Percentiles rank a stretch among this genome's conserved stretches.
Evolutionary conservation across 2,888 invertebrate species (phyloP).

Genomic region (Ectemnius lituratus): DNA sequence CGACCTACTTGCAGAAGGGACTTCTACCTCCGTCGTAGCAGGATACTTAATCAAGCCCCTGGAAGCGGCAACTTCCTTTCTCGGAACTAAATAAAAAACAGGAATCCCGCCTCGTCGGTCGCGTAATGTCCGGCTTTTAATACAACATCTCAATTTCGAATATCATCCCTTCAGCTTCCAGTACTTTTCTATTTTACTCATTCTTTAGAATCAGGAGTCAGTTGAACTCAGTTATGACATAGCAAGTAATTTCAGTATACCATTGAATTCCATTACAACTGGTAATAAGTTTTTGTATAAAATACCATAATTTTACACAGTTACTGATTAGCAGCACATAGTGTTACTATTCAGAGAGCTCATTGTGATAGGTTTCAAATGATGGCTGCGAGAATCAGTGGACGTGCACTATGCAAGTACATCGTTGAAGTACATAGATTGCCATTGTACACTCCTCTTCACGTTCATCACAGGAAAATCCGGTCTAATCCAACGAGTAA

Average conservation of each 20-base stretch:
- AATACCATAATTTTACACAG: not conserved
- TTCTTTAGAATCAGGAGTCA: too few relatives aligned
- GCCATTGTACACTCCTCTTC: not conserved
- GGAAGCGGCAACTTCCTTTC: conserved; percentile 52
- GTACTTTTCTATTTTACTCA: too few relatives aligned
- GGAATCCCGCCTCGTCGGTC: not conserved
- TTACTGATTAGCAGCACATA: not conserved
- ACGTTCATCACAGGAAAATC: not conserved
- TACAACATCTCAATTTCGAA: too few relatives aligned
- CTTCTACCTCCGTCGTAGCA: conserved; percentile 54
- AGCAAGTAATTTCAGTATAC: too few relatives aligned
- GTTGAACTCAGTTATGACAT: too few relatives aligned
- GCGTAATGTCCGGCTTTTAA: not conserved
- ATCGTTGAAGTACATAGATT: not conserved
- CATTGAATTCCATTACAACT: too few relatives aligned
- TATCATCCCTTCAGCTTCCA: too few relatives aligned
- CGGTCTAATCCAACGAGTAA: not conserved
- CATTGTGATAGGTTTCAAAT: not conserved
- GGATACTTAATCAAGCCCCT: conserved; percentile 59
- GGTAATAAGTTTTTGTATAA: too few relatives aligned
- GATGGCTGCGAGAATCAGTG: not conserved
- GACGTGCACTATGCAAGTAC: not conserved
- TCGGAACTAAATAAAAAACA: conserved; percentile 45
- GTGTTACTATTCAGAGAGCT: not conserved
- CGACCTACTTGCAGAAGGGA: conserved; percentile 44